Base-by-base conservation (phyloP, 1,140 invertebrate genomes). In the Coptotermes formosanus region DNA sequence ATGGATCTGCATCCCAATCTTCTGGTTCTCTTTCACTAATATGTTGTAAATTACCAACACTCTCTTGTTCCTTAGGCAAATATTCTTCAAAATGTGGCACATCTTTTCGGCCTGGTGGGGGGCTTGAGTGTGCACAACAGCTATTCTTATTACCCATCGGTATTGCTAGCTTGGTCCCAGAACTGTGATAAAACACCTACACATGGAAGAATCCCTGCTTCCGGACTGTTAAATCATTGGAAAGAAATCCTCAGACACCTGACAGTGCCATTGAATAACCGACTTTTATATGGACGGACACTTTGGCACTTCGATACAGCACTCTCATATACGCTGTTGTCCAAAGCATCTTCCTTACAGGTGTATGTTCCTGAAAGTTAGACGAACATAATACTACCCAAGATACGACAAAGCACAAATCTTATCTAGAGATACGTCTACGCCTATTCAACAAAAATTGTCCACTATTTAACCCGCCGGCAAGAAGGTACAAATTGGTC, bases 11-110 rank as follows among this genome's bases (percentile, higher is more conserved):
- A 88, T 99, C 97, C 89, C 96, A 96, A 91, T 99, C 98, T 90
- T 98, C 97, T 23, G 97, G 96, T 90, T 99, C 98, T 88, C 98
- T 93, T 92, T 99, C 98, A 90, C 97, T 99, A 88, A 99, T 99
- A 92, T 99, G 98, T 91, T 99, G 98, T 85, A 99, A 93, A 92
- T 98, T 98, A 88, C 95, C 95, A 85, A 94, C 93, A 90, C 96
- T 97, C 88, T 96, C 94, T 91, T 96, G 95, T 87, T 94, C 94
- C 88, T 96, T 94, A 9, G 94, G 93, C 85, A 95, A 91, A 86
- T 94, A 93, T 88, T 96, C 94, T 89, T 96, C 95, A 82, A 94
- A 92, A 55, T 88, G 87, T 48, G 82, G 84, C 32, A 90, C 87
- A 85, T 91, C 89, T 84, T 93, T 92, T 82, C 91, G 89, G 64